A percentile compares a stretch with the other conserved stretches of the same genome.
Conservation (phyloP, 2,888 invertebrate genomes). For the Rotaria sp. region DNA sequence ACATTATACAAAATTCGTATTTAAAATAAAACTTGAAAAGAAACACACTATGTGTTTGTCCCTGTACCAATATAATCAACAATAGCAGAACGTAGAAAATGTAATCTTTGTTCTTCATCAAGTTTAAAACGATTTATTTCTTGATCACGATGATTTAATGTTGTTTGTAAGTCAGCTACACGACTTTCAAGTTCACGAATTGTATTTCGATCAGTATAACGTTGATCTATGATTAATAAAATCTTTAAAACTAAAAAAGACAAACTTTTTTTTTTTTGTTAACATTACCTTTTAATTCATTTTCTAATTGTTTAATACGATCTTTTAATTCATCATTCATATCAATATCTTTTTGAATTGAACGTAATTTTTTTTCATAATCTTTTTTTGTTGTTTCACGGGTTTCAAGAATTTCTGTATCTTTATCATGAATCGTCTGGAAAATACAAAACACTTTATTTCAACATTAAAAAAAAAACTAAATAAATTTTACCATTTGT, state of each 20-base stretch:
- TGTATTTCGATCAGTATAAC: neutral
- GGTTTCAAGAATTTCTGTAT: conserved; percentile 30
- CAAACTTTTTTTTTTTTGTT: too few species aligned
- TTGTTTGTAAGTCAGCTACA: neutral
- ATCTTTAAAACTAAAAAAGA: too few species aligned
- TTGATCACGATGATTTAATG: neutral
- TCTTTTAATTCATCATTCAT: conserved; percentile 28
- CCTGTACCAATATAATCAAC: neutral
- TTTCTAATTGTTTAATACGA: conserved; percentile 27
- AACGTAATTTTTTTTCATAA: conserved; percentile 31
- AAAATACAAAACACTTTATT: neutral
- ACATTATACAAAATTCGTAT: too few species aligned
- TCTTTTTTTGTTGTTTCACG: conserved; percentile 34
- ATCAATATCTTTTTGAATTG: conserved; percentile 38
- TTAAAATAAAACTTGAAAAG: too few species aligned
- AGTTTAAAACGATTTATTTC: neutral
- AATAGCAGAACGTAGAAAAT: neutral
- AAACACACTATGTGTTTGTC: neutral
- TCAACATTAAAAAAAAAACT: too few species aligned
- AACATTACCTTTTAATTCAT: conserved; percentile 37
- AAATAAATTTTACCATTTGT: conserved; percentile 27
- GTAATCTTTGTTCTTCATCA: neutral
- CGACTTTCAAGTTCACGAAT: neutral
- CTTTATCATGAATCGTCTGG: conserved; percentile 30
- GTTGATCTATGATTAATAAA: neutral